Percentiles rank a stretch among this genome's conserved stretches.
Evolutionary conservation across 2,797 vertebrate species (phyloP).

Genomic region (Enteromius thamalakanensis): DNA sequence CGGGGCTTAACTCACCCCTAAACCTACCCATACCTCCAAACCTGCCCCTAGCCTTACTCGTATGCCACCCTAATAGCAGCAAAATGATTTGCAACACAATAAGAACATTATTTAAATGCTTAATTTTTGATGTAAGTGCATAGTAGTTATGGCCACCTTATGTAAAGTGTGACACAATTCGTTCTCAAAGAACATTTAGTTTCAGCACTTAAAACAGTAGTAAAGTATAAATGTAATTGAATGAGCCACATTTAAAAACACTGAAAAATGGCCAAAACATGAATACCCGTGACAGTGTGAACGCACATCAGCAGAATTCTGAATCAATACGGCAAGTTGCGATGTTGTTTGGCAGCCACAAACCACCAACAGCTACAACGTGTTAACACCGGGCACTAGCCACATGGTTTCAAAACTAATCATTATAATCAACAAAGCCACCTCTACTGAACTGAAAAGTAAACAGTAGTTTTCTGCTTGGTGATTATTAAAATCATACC

Average conservation of each 20-base stretch:
- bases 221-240: background rate
- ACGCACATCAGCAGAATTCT: slow-evolving; percentile 5
- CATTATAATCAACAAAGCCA: slow-evolving; percentile 17
- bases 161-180: background rate
- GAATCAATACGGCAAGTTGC: background rate
- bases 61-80: too few species aligned
- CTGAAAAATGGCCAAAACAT: background rate
- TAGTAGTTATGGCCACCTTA: too few species aligned
- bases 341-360: background rate
- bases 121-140: too few species aligned
- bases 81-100: too few species aligned
- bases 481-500: background rate
- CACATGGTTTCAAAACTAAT: background rate
- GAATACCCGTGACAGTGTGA: slow-evolving; percentile 6
- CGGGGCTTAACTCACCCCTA: too few species aligned
- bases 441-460: slow-evolving; percentile 5
- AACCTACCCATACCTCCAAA: too few species aligned
- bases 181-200: background rate
- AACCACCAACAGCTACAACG: background rate
- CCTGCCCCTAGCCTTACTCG: too few species aligned
- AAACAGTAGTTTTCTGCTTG: slow-evolving; percentile 11
- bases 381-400: background rate
- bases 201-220: background rate
- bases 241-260: background rate
- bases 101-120: too few species aligned